phyloP scores from a whole-genome alignment of 2,797 vertebrate genomes.

The Lates japonicus region DNA sequence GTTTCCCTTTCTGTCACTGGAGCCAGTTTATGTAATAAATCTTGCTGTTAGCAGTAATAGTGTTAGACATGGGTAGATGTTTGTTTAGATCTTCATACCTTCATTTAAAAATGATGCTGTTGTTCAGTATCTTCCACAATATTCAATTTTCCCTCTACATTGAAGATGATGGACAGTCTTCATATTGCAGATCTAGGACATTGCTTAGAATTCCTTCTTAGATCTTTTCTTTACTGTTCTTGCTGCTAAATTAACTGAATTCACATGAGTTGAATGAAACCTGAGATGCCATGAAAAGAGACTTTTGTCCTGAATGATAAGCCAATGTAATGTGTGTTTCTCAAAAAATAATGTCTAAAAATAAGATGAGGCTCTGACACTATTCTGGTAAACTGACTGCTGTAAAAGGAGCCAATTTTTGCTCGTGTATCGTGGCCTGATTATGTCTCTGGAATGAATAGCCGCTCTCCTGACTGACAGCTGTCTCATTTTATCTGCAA shows the following conservation, averaged over 20 bases:
- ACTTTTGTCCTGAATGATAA: constrained; percentile 9
- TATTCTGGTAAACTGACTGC: constrained; percentile 24
- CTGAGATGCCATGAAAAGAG: constrained; percentile 19
- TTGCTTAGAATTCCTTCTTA: background rate
- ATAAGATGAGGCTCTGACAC: constrained; percentile 18
- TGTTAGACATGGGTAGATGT: background rate
- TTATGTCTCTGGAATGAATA: constrained; percentile 64
- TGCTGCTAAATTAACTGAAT: constrained; percentile 18
- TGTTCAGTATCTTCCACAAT: background rate
- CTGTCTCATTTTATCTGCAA: constrained; percentile 70
- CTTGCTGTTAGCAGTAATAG: constrained; percentile 7
- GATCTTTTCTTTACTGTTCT: constrained; percentile 5
- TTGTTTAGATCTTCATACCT: background rate
- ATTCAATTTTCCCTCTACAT: background rate
- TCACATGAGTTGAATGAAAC: constrained; percentile 11
- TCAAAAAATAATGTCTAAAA: constrained; percentile 26
- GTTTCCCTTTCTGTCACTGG: constrained; percentile 44
- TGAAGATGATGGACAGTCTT: background rate
- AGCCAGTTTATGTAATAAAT: constrained; percentile 33
- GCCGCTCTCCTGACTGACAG: constrained; percentile 73
- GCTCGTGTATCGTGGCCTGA: constrained; percentile 55
- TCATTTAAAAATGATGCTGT: background rate
- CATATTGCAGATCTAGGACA: background rate
- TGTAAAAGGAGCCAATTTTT: constrained; percentile 16
- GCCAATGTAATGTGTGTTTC: background rate